Base-by-base conservation (phyloP, 1,140 invertebrate species). In the Drepana arcuata region DNA sequence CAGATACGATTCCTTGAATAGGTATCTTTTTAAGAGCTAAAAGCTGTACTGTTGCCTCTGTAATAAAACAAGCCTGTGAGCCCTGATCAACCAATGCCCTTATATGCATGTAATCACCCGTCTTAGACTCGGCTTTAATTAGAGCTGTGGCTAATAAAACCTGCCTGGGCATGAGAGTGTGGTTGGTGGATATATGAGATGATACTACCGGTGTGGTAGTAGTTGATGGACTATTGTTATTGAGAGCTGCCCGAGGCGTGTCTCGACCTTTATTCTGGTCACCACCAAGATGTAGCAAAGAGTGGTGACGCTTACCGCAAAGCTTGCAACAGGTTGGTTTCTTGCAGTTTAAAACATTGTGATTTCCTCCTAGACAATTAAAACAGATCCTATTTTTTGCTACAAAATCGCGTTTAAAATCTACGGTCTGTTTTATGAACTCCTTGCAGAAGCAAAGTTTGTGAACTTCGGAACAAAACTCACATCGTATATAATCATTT, bases 361-460 rank as follows among this genome's bases (percentile, higher is more conserved):
- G 23, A 21, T 41, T 33, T 0, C 24, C 10, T 2, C 30, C 30
- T 11, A 41, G 21, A 21, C 38, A 41, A 18, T 41, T 33, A 5
- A 18, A 41, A 15, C 38, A 41, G 0, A 41, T 27, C 4, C 11
- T 27, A n/a, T 33, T 27, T 14, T 34, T 33, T 1, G 14, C 1
- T 2, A 41, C 38, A 18, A 41, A 41, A 0, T 33, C 10, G 14
- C 21, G 38, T 10, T 24, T 11, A 0, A 2, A 2, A 12, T 27
- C 13, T 12, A 16, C n/a, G 1, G 18, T 1, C 6, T 12, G 24
- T 12, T 39, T 10, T 31, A 1, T 14, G 15, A 36, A 36, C 16
- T 36, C 16, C 7, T 36, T 36, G 11, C 34, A 36, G 11, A 36
- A 36, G 14, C 21, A 10, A 4, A 7, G 12, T n/a, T 26, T 34